Base-by-base conservation (phyloP, 2,888 invertebrate genomes). In the Myopa testacea region DNA sequence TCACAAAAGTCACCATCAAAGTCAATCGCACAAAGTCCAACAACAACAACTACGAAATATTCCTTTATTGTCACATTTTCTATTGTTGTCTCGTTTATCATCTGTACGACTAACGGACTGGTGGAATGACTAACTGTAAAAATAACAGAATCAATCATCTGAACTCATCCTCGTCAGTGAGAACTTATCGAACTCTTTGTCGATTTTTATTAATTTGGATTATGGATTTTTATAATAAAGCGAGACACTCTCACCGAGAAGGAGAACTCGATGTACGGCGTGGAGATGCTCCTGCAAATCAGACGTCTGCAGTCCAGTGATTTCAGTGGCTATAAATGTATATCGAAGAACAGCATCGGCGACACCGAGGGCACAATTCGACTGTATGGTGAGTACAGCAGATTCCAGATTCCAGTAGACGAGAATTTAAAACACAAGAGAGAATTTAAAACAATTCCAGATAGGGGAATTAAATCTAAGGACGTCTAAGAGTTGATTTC, bases 341-440 rank as follows among this genome's bases (percentile, higher is more conserved):
- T 96, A 85, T 96, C 96, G 74, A 96, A 96, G 90, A 97, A 97
- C 90, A 96, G 96, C 80, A 95, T 97, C 85, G 97, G 96, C 0
- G 96, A 95, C 84, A 95, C 96, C 16, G 96, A 96, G 88, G 96
- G 96, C 79, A 95, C 94, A 87, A 96, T 96, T 85, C 92, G 96
- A 84, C 92, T 96, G 82, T 96, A 96, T 88, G 95, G 96, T 96
- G 90, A 93, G 94, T 91, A 37, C 0, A 16, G 45, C 34, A 16
- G 14, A n/a, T 16, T n/a, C n/a, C n/a, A n/a, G n/a, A n/a, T n/a
- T n/a, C n/a, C n/a, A n/a, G n/a, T n/a, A n/a, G n/a, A n/a, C n/a
- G n/a, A n/a, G n/a, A n/a, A n/a, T n/a, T n/a, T n/a, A n/a, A n/a
- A n/a, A n/a, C n/a, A n/a, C n/a, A n/a, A n/a, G n/a, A n/a, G n/a